Base-by-base conservation (phyloP, 2,113 vertebrate species). In the Emydura subglobosa region DNA sequence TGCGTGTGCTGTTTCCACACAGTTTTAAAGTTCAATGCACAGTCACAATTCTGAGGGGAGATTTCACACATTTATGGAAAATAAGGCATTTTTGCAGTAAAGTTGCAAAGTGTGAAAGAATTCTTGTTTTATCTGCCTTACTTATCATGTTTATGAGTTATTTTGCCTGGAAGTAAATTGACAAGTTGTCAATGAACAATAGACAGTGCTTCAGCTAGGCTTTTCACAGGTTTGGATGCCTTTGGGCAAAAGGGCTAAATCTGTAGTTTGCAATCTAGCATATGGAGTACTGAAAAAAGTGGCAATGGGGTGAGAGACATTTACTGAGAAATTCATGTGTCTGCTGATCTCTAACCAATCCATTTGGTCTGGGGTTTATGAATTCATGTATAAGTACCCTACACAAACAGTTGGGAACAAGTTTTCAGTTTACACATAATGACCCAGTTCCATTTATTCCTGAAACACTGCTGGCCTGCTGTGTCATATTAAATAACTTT, bases 171-270 rank as follows among this genome's bases (percentile, higher is more conserved):
- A 98, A 98, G 98, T 99, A 99, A 98, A 98, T 98, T 99, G 98
- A 98, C 98, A 98, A 98, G 98, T 98, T 99, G 98, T 99, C 98
- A 98, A 98, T 98, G 98, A 99, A 98, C 97, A 98, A 98, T 98
- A 98, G 98, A 98, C 98, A 97, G 96, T 97, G 98, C 98, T 98
- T 98, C 98, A 98, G 98, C 97, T 98, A 98, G 98, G 99, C 98
- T 99, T 99, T 99, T 99, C 98, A 98, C 98, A 98, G 98, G 98
- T 99, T 99, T 98, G 81, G 96, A 97, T 98, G 98, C 98, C 98
- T 99, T 98, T 99, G 98, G 98, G 98, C 98, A 98, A 98, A 98
- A 98, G 97, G 98, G 97, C 98, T 98, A 98, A 98, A 98, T 98
- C 98, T 98, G 98, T 97, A 98, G 97, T 94, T 98, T 98, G 98